A percentile compares a stretch with the other conserved stretches of the same genome.
phyloP scores from a whole-genome alignment of 2,113 vertebrate genomes.

The Anguilla japonica region DNA sequence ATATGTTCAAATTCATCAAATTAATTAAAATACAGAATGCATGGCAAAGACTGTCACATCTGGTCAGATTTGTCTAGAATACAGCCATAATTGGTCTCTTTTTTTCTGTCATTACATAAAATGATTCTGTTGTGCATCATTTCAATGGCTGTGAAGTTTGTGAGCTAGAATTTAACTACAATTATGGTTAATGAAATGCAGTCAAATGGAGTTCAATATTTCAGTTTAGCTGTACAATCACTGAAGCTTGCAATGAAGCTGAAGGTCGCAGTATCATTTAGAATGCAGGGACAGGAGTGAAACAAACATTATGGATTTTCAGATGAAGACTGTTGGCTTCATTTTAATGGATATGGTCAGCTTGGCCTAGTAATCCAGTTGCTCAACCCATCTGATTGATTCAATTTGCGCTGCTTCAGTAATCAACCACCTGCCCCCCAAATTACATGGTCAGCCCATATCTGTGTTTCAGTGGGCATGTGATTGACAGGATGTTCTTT shows the following conservation, averaged over 20 bases:
- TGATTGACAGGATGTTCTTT: background rate
- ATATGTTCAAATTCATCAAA: background rate
- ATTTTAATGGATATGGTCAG: background rate
- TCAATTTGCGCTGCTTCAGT: background rate
- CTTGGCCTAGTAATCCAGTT: background rate
- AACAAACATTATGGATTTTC: background rate
- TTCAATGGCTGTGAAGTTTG: background rate
- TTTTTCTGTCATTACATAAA: too few species aligned
- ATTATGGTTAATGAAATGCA: background rate
- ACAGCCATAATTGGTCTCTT: too few species aligned
- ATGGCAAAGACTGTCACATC: too few species aligned
- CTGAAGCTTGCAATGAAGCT: background rate
- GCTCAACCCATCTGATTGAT: background rate
- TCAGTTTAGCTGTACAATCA: background rate
- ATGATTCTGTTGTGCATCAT: too few species aligned
- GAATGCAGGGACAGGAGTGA: background rate
- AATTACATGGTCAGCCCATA: background rate
- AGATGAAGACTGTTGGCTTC: background rate
- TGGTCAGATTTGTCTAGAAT: too few species aligned
- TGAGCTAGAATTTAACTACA: background rate
- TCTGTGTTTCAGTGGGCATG: background rate
- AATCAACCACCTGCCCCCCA: background rate
- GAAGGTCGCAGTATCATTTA: background rate
- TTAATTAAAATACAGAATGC: background rate
- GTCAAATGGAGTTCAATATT: too few species aligned